These are phyloP conservation scores for Darwinula stevensoni DNA, from an alignment of 2,888 invertebrate genomes.

Conservation along the genomic window DNA sequence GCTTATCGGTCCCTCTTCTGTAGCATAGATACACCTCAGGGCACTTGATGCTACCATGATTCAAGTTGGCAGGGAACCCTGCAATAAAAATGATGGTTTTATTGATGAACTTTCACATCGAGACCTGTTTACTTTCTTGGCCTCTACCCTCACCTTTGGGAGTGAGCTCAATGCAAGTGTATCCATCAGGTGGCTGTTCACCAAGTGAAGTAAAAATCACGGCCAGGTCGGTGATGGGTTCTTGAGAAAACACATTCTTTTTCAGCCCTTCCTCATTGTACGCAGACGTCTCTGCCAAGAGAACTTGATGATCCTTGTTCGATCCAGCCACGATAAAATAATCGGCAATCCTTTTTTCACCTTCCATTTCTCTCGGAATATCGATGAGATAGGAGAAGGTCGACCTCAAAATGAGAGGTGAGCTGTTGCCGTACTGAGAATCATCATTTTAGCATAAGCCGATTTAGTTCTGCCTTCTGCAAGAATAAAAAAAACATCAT, in stretches of 20 bases:
- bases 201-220: slow-evolving; percentile 64
- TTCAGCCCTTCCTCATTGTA: slow-evolving; percentile 15
- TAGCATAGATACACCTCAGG: slow-evolving; percentile 78
- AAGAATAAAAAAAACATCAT: too few relatives aligned
- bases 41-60: slow-evolving; percentile 82
- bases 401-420: too few relatives aligned
- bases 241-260: slow-evolving; percentile 19
- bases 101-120: too few relatives aligned
- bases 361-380: too few relatives aligned
- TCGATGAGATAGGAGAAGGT: too few relatives aligned
- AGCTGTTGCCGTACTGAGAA: too few relatives aligned
- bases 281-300: slow-evolving; percentile 27
- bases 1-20: slow-evolving; percentile 67
- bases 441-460: too few relatives aligned
- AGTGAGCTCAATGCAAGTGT: slow-evolving; percentile 36
- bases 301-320: slow-evolving; percentile 25
- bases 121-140: too few relatives aligned
- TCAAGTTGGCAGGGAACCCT: slow-evolving; percentile 68
- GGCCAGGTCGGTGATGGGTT: slow-evolving; percentile 87
- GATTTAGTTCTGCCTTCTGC: too few relatives aligned
- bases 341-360: slow-evolving; percentile 40
- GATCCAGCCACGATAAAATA: slow-evolving; percentile 95
- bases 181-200: slow-evolving; percentile 53
- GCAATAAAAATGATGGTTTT: too few relatives aligned
- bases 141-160: slow-evolving; percentile 44